phyloP scores from a whole-genome alignment of 2,888 invertebrate genomes.

The Steinernema hermaphroditum region DNA sequence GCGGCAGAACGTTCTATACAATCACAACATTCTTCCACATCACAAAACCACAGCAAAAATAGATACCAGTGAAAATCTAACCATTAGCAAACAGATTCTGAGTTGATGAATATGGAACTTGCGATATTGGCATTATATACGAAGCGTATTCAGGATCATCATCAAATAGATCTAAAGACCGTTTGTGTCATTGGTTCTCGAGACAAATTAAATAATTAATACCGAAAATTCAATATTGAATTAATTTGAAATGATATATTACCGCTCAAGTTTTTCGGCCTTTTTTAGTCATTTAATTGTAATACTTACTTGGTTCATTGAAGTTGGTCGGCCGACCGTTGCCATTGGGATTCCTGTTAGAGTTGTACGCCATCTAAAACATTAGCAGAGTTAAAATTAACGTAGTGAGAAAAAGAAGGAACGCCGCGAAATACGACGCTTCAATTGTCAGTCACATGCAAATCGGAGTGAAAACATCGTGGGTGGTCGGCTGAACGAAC shows the following conservation, averaged over 20 bases:
- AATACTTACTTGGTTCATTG: background rate
- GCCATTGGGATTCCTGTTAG: background rate
- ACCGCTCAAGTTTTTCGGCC: no score
- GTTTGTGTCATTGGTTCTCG: background rate
- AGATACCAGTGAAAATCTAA: background rate
- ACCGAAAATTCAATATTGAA: no score
- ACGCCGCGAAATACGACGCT: no score
- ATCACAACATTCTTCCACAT: background rate
- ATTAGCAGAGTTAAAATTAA: background rate
- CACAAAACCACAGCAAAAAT: conserved; percentile 2
- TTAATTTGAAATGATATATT: no score
- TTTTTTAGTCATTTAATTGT: no score
- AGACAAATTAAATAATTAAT: background rate
- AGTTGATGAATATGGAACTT: conserved; percentile 3
- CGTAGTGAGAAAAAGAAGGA: background rate
- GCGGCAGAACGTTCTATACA: background rate
- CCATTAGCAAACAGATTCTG: conserved; percentile 21
- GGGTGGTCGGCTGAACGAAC: background rate
- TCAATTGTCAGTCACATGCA: background rate
- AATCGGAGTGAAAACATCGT: background rate
- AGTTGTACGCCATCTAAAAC: conserved; percentile 20
- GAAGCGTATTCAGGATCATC: conserved; percentile 20
- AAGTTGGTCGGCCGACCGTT: background rate
- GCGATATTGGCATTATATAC: conserved; percentile 11
- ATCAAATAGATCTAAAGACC: conserved; percentile 25